Conservation (phyloP, 2,888 invertebrate genomes). For the Hirtodrosophila cameraria region DNA sequence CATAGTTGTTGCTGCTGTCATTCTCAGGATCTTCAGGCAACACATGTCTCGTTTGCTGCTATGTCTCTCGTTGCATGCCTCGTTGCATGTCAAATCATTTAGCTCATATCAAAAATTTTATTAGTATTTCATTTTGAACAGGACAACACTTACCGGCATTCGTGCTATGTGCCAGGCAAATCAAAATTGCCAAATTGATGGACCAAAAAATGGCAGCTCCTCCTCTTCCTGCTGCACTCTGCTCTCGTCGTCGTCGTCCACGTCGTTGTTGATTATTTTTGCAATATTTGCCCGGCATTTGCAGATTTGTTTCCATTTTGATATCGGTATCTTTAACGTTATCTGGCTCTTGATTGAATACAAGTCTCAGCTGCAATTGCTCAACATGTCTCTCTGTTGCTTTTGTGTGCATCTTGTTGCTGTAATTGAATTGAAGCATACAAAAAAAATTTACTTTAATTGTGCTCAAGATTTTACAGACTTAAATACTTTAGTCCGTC, state of each 20-base stretch:
- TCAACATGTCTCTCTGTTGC: slow-evolving; percentile 28
- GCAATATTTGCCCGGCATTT: slow-evolving; percentile 62
- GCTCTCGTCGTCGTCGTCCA: slow-evolving; percentile 51
- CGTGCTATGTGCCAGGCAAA: slow-evolving; percentile 71
- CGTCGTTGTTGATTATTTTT: slow-evolving; percentile 60
- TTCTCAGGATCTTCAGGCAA: slow-evolving; percentile 16
- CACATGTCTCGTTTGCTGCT: slow-evolving; percentile 28
- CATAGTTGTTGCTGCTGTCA: slow-evolving; percentile 27
- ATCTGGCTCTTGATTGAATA: slow-evolving; percentile 36
- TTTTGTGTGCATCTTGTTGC: slow-evolving; percentile 54
- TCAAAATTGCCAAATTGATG: slow-evolving; percentile 67
- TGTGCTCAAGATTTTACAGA: not conserved
- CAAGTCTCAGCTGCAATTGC: slow-evolving; percentile 37
- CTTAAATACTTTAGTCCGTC: not conserved
- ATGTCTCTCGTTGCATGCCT: slow-evolving; percentile 22
- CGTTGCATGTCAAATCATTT: slow-evolving; percentile 65
- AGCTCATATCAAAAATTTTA: slow-evolving; percentile 67
- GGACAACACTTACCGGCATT: slow-evolving; percentile 75
- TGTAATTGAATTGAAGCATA: slow-evolving; percentile 40
- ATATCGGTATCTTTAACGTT: slow-evolving; percentile 17
- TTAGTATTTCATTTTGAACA: slow-evolving; percentile 54
- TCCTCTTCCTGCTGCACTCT: not conserved
- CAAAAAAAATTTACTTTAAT: not conserved
- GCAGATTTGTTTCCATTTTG: slow-evolving; percentile 43
- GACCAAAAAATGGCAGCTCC: slow-evolving; percentile 47